Conservation (phyloP, 2,113 vertebrate genomes). For the Pycnonotus jocosus region DNA sequence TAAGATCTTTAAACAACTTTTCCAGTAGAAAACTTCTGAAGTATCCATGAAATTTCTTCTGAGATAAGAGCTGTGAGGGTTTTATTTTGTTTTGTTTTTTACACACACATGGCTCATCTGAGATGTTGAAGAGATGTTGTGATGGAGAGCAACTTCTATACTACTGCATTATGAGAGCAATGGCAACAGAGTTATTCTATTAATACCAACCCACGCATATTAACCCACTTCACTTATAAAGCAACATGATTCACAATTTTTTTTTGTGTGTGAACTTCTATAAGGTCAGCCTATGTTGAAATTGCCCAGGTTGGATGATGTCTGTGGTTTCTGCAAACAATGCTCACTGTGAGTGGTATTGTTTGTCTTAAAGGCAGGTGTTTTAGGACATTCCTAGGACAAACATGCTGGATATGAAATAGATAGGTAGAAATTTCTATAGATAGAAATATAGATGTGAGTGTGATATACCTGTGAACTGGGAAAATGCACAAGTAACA, state of each 20-base stretch:
- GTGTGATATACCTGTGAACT: background rate
- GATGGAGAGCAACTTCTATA: background rate
- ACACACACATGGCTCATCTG: background rate
- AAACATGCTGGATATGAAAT: background rate
- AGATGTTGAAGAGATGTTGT: background rate
- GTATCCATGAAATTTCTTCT: background rate
- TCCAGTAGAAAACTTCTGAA: background rate
- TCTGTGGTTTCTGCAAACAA: background rate
- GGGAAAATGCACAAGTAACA: background rate
- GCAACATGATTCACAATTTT: rapidly evolving
- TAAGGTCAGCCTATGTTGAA: background rate
- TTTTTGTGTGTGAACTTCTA: background rate
- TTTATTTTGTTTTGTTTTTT: background rate
- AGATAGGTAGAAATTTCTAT: background rate
- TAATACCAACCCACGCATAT: background rate
- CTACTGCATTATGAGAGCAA: background rate
- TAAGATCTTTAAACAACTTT: background rate
- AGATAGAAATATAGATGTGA: background rate
- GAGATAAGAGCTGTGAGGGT: background rate
- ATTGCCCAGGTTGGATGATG: background rate
- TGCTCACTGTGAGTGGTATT: background rate
- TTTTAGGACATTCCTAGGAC: background rate
- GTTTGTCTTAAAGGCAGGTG: background rate
- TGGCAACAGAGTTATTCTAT: background rate
- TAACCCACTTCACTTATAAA: background rate